Evolutionary conservation across 2,797 vertebrate species (phyloP), one percentile per base, ranked within the genome.

Genomic region (Linurgus olivaceus): DNA sequence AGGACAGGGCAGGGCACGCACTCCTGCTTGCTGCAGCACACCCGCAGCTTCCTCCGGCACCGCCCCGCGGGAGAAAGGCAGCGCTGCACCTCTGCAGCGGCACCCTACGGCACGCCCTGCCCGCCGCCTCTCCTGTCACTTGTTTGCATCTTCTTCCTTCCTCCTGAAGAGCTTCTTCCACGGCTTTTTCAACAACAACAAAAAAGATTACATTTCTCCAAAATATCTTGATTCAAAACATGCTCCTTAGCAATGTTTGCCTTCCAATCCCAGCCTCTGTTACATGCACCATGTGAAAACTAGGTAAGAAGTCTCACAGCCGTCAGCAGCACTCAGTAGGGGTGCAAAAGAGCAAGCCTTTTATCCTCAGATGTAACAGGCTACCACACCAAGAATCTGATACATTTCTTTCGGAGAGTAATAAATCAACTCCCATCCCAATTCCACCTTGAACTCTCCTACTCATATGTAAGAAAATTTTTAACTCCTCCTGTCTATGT

Each of bases 121-220:
- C 1, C 5, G 3, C 42, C 33, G 7, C 14, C 20, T 9, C 7
- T 20, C 23, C 40, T 13, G 31, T 5, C 47, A 4, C 18, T 24
- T 0, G 0, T 8, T 37, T 37, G 23, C 3, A 1, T 3, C 29
- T 31, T 52, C 40, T 18, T 9, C 17, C 35, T 54, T 51, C 28
- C 23, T 28, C 17, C 1, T 5, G 2, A 73, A 19, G 2, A 52
- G 33, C 57, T 79, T 59, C 77, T 87, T 85, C 45, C 59, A 13
- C 6, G 24, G 25, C 11, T 54, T 59, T 77, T 76, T 26, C 74
- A 77, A 40, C 28, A 40, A 19, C 21, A 26, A 33, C 24, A 40
- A 21, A 29, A 6, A 31, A 37, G 3, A 24, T 10, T n/a, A 17
- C 15, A n/a, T 40, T 59, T 51, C 55, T 75, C 50, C 10, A 45